Conservation (phyloP, 2,888 invertebrate species). For the Pediacus dermestoides region DNA sequence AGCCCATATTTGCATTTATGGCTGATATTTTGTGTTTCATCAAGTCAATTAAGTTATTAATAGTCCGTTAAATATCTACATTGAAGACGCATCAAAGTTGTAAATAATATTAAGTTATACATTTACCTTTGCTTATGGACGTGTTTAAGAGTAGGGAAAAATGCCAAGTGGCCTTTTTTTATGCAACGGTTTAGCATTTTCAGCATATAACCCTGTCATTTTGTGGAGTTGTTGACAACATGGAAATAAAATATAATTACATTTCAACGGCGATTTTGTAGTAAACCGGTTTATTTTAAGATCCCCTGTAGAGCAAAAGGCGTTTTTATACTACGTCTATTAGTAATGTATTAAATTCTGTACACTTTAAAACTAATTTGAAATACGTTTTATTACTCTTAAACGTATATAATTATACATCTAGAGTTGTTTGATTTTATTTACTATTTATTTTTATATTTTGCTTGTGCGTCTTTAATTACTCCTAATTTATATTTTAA, state of each 20-base stretch:
- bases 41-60: slow-evolving; percentile 15
- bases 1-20: slow-evolving; percentile 1
- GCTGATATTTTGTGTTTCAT: slow-evolving; percentile 1
- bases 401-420: no score
- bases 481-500: no score
- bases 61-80: slow-evolving; percentile 13
- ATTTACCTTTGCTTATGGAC: neutral
- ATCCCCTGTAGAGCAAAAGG: slow-evolving; percentile 19
- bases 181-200: slow-evolving; percentile 26
- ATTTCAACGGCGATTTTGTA: slow-evolving; percentile 18
- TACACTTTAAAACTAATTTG: slow-evolving; percentile 22
- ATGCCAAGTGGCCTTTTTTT: slow-evolving; percentile 15
- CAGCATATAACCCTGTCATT: slow-evolving; percentile 27
- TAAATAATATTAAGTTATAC: slow-evolving; percentile 10
- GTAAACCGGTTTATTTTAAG: slow-evolving; percentile 16
- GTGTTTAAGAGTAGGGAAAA: no score
- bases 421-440: no score
- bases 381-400: slow-evolving; percentile 20
- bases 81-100: slow-evolving; percentile 7
- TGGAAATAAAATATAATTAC: slow-evolving; percentile 22
- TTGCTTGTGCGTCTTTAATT: no score
- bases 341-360: slow-evolving; percentile 22
- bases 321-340: slow-evolving; percentile 19
- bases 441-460: no score
- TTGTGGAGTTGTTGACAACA: slow-evolving; percentile 30